Percentiles rank a stretch among this genome's conserved stretches.
These are phyloP conservation scores for Callyntrura guangdongensis DNA, from an alignment of 2,888 invertebrate genomes.

Conservation along the genomic window DNA sequence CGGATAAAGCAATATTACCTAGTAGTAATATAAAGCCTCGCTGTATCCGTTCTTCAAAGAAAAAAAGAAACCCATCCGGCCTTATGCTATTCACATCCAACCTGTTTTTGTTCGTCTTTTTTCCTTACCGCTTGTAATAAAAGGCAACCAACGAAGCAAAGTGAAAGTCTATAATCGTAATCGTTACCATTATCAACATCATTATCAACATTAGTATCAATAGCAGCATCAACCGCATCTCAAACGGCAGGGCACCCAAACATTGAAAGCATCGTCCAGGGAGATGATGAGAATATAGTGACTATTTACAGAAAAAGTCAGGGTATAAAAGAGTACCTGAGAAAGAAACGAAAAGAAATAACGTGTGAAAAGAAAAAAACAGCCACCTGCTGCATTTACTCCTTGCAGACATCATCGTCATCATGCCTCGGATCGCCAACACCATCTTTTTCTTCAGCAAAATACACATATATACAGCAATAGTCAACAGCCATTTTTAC, in stretches of 20 bases:
- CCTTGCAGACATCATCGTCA: constrained; percentile 48
- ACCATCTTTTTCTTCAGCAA: constrained; percentile 5
- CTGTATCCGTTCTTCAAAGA: neutral
- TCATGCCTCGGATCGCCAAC: constrained; percentile 21
- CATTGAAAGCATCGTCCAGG: neutral
- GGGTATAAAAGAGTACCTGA: constrained; percentile 65
- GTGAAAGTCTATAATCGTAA: constrained; percentile 46
- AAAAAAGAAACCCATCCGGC: constrained; percentile 20
- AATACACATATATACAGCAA: constrained; percentile 16
- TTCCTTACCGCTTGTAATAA: neutral
- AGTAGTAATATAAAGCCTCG: no score
- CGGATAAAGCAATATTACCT: no score
- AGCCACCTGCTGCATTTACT: constrained; percentile 78
- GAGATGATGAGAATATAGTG: neutral
- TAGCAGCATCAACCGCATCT: neutral
- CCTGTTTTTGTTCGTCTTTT: neutral
- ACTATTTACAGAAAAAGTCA: neutral
- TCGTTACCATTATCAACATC: constrained; percentile 16
- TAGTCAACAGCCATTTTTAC: neutral
- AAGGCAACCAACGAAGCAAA: neutral
- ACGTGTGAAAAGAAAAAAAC: constrained; percentile 62
- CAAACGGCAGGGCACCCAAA: neutral
- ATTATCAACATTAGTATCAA: constrained; percentile 4
- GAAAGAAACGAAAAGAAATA: constrained; percentile 33
- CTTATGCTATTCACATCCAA: neutral